Percentiles rank a stretch among this genome's conserved stretches.
Evolutionary conservation across 1,140 invertebrate genomes (phyloP).

Genomic region (Meloidogyne exigua): DNA sequence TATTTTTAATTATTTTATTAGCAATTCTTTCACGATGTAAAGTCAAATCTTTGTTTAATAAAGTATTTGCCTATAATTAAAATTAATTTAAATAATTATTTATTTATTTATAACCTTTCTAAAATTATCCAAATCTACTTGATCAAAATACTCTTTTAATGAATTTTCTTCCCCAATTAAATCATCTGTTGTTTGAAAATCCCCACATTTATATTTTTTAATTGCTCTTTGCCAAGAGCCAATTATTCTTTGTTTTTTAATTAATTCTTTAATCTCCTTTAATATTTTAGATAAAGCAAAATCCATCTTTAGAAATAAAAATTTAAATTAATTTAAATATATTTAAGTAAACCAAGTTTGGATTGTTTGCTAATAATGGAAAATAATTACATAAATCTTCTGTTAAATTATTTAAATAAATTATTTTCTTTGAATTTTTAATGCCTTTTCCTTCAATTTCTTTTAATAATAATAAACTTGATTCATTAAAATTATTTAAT

Average conservation of each 20-base stretch:
- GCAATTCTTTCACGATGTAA: slow-evolving; percentile 5
- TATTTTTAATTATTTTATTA: background rate
- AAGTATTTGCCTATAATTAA: background rate
- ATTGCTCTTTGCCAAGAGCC: slow-evolving; percentile 2
- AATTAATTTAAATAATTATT: background rate
- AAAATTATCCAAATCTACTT: background rate
- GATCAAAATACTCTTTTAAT: background rate
- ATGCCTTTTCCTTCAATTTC: background rate
- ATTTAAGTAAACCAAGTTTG: background rate
- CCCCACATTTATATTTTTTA: background rate
- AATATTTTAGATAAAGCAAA: background rate
- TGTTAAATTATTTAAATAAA: slow-evolving; percentile 3
- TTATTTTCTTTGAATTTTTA: background rate
- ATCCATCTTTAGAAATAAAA: slow-evolving; percentile 2
- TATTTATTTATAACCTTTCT: background rate
- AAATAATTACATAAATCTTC: slow-evolving; percentile 15
- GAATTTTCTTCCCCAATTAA: background rate
- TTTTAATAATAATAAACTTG: background rate
- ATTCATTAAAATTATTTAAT: background rate
- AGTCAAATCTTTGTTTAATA: background rate
- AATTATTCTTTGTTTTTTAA: background rate
- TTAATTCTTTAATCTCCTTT: slow-evolving; percentile 13
- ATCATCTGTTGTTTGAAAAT: slow-evolving; percentile 11
- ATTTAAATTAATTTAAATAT: background rate
- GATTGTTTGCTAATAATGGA: background rate